Evolutionary conservation across 2,113 vertebrate genomes (phyloP).

Genomic region (Sardina pilchardus): DNA sequence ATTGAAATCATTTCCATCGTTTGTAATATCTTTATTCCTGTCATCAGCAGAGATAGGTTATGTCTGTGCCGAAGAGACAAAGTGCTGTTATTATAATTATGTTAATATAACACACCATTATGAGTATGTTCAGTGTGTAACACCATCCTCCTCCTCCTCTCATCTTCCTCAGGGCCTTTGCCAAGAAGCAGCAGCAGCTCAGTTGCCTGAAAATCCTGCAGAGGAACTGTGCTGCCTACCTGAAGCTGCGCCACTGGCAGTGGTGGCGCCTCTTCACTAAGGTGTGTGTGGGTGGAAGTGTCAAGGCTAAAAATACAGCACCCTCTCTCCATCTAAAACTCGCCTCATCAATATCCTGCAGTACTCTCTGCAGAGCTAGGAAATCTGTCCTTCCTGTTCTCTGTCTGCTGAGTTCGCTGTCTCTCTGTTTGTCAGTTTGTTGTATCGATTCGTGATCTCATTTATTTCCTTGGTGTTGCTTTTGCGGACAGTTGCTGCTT

Average conservation of each 20-base stretch:
- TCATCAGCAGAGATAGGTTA: background rate
- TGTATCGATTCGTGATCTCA: background rate
- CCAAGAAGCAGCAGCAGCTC: conserved; percentile 96
- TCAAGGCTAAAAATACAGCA: background rate
- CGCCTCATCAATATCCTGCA: background rate
- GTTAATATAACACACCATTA: background rate
- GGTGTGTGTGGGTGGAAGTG: conserved; percentile 56
- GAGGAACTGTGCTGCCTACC: conserved; percentile 94
- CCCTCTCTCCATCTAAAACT: background rate
- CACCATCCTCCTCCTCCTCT: background rate
- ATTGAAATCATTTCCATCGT: background rate
- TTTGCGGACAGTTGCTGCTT: background rate
- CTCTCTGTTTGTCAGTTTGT: background rate
- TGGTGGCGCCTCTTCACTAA: conserved; percentile 99
- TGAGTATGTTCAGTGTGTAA: background rate
- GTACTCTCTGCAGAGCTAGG: background rate
- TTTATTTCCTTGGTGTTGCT: background rate
- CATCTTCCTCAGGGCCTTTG: conserved; percentile 80
- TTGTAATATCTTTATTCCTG: background rate
- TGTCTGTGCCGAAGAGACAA: background rate
- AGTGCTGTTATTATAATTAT: background rate
- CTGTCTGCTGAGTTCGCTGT: background rate
- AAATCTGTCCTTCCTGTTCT: background rate
- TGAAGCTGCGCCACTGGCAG: conserved; percentile 97
- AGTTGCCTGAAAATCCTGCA: conserved; percentile 95